These are phyloP conservation scores for Lontra canadensis DNA, from an alignment of 2,113 vertebrate genomes.

Conservation along the genomic window DNA sequence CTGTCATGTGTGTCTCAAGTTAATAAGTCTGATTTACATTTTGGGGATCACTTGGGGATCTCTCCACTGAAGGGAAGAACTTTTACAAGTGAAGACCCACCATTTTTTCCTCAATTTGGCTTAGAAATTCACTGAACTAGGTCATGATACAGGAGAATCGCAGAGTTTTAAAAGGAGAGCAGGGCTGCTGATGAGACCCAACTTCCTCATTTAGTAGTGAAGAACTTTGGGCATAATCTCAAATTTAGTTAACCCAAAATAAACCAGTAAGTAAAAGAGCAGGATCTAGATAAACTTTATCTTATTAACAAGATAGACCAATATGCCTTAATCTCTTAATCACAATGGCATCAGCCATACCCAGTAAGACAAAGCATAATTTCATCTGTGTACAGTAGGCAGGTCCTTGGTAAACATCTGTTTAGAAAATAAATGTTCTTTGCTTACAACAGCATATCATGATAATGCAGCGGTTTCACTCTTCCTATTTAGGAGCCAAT, in stretches of 20 bases:
- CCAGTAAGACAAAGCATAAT: neutral
- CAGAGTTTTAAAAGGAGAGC: neutral
- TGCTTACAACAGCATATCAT: neutral
- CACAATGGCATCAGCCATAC: neutral
- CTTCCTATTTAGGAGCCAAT: constrained; percentile 7
- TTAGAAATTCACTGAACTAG: neutral
- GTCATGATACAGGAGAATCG: neutral
- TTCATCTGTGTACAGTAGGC: neutral
- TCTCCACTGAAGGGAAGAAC: neutral
- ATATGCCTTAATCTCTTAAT: neutral
- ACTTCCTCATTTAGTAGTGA: neutral
- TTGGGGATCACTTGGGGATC: neutral
- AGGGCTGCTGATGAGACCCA: neutral
- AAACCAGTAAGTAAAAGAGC: neutral
- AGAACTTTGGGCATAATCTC: neutral
- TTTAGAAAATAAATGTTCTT: neutral
- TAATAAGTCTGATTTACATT: neutral
- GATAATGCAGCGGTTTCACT: neutral
- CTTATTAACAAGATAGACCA: neutral
- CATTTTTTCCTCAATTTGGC: neutral
- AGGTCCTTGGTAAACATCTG: neutral
- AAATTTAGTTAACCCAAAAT: constrained; percentile 1
- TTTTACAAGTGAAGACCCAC: neutral
- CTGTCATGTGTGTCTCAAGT: neutral
- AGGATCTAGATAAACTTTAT: constrained; percentile 13